Evolutionary conservation across 2,113 vertebrate species (phyloP), one percentile per base, ranked within the genome.

Genomic region (Sisor rabdophorus): DNA sequence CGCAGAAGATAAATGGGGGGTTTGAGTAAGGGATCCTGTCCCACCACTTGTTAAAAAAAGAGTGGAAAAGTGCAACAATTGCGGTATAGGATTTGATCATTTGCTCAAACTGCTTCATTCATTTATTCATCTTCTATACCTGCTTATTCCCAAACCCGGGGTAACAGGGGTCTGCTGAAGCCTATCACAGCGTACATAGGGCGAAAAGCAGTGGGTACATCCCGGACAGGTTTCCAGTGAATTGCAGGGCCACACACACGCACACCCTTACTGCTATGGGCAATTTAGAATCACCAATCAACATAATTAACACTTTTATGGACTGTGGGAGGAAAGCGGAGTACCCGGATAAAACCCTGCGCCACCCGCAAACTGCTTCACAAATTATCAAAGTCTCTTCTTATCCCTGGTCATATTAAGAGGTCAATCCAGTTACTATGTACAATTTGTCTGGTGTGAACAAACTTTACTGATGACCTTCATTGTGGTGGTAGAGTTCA

Each of bases 381-480:
- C n/a, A 61, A 50, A 52, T 28, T n/a, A 7, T 9, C 40, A 77
- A 65, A 53, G 30, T 47, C 40, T 60, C 50, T 60, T 47, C 58
- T 52, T 70, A 53, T 54, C 59, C 48, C 28, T 22, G 22, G 36
- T 30, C 36, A 58, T 44, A 65, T 58, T 58, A 68, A 15, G 1
- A 54, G 17, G 52, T 24, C 9, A 6, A 44, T 17, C 5, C 26
- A 40, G 22, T 56, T 13, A 17, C 47, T n/a, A 17, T 64, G 28
- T 32, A 20, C n/a, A 52, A 75, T 75, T 64, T 75, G 28, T 53
- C 15, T 59, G 54, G 48, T 30, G 11, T 20, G 36, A 75, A 75
- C 64, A 64, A 75, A 64, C 48, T 65, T 56, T 36, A 56, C 32
- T 1, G 11, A 67, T 47, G 3, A 67, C 16, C 26, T 54, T 64